phyloP scores from a whole-genome alignment of 2,888 invertebrate species.

The Watsonalla binaria region DNA sequence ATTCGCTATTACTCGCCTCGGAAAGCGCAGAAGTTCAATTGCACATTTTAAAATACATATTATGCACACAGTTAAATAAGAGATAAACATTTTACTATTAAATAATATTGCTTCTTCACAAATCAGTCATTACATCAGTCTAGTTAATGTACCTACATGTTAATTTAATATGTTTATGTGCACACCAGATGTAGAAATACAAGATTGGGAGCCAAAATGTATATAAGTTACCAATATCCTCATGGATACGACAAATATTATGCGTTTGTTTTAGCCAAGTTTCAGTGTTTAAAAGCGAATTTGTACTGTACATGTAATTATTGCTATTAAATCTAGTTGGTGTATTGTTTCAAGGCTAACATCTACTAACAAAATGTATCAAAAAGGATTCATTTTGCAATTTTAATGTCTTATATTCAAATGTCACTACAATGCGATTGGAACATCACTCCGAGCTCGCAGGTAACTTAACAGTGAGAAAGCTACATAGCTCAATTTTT shows the following conservation, averaged over 20 bases:
- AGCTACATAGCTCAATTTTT: too few species aligned
- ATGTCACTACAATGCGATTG: too few species aligned
- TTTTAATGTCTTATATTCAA: too few species aligned
- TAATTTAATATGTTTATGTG: slow-evolving; percentile 10
- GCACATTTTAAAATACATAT: too few species aligned
- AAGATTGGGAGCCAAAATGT: not conserved
- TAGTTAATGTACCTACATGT: slow-evolving; percentile 45
- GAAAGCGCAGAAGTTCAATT: too few species aligned
- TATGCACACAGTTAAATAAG: too few species aligned
- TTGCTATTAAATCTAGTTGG: slow-evolving; percentile 45
- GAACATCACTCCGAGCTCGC: too few species aligned
- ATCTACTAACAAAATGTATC: slow-evolving; percentile 16
- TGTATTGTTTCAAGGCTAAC: slow-evolving; percentile 44
- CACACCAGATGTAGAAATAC: not conserved
- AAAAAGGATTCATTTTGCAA: not conserved
- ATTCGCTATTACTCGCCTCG: too few species aligned
- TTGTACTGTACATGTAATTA: too few species aligned
- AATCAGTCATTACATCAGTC: slow-evolving; percentile 75
- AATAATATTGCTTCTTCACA: slow-evolving; percentile 73
- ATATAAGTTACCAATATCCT: not conserved
- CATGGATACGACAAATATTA: not conserved
- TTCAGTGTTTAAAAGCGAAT: too few species aligned
- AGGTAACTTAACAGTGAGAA: too few species aligned
- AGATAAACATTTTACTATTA: slow-evolving; percentile 51
- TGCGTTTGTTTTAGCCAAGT: not conserved